Conservation (phyloP, 2,888 invertebrate species). For the Cantharis flavilabris region DNA sequence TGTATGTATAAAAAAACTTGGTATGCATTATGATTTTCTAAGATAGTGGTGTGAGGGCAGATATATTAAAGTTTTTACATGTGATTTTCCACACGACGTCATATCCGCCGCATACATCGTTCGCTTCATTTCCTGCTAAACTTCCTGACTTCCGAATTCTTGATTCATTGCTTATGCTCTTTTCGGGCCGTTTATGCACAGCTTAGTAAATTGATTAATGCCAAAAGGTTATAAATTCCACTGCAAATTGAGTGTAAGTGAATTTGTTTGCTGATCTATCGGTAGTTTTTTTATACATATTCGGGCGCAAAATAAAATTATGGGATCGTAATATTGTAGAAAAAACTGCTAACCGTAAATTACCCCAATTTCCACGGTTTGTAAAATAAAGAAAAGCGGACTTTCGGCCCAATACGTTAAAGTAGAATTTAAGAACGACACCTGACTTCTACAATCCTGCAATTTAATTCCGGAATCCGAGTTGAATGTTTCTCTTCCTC, state of each 20-base stretch:
- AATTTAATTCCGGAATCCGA: slow-evolving; percentile 21
- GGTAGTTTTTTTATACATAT: neutral
- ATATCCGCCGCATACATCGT: slow-evolving; percentile 31
- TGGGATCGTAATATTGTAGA: neutral
- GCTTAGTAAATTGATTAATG: slow-evolving; percentile 22
- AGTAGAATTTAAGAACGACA: slow-evolving; percentile 6
- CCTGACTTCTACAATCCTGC: slow-evolving; percentile 15
- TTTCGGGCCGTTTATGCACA: slow-evolving; percentile 17
- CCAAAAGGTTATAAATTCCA: neutral
- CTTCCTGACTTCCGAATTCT: slow-evolving; percentile 19
- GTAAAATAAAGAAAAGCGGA: slow-evolving; percentile 3
- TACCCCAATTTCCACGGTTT: neutral
- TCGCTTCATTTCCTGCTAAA: slow-evolving; percentile 30
- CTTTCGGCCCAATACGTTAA: neutral
- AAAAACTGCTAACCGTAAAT: neutral
- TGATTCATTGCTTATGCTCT: slow-evolving; percentile 28
- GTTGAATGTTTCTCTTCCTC: slow-evolving; percentile 18
- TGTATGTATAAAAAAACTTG: neutral
- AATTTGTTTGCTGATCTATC: neutral
- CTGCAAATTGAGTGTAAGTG: slow-evolving; percentile 1
- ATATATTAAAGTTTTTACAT: slow-evolving; percentile 31
- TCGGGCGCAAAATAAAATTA: neutral
- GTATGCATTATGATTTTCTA: neutral
- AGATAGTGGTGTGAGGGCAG: slow-evolving; percentile 6
- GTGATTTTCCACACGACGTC: slow-evolving; percentile 30